phyloP scores from a whole-genome alignment of 2,797 vertebrate genomes.

The Acanthornis magna region DNA sequence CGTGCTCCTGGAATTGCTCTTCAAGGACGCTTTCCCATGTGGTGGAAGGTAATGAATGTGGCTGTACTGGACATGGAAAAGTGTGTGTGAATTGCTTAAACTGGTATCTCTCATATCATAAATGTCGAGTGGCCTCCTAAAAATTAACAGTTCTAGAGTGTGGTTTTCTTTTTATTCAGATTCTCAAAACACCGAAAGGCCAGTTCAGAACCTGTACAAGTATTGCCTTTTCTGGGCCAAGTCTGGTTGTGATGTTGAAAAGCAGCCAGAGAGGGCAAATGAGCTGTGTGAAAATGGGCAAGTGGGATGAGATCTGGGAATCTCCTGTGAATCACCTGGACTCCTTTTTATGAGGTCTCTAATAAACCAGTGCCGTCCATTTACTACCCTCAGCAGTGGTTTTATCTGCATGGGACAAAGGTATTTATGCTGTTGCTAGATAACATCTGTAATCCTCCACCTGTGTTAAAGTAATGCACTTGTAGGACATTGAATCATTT shows the following conservation, averaged over 20 bases:
- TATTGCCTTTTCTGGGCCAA: neutral
- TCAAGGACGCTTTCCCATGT: neutral
- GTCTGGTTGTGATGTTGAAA: neutral
- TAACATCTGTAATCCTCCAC: neutral
- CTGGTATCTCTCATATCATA: rapidly evolving
- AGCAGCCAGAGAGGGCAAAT: neutral
- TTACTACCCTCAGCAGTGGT: neutral
- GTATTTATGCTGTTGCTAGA: neutral
- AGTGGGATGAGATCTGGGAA: neutral
- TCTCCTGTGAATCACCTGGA: neutral
- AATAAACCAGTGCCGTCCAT: neutral
- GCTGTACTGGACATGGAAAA: neutral
- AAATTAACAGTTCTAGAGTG: neutral
- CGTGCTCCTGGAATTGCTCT: neutral
- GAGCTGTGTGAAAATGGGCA: neutral
- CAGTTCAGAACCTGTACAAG: neutral
- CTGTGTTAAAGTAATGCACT: neutral
- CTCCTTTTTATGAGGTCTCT: neutral
- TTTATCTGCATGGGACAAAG: neutral
- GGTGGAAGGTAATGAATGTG: neutral
- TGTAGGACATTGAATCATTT: neutral
- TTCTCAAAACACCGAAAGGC: neutral
- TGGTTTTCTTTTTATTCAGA: neutral
- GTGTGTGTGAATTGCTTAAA: neutral
- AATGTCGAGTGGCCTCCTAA: neutral